Conservation (phyloP, 2,888 invertebrate species). For the Hipparchia semele region DNA sequence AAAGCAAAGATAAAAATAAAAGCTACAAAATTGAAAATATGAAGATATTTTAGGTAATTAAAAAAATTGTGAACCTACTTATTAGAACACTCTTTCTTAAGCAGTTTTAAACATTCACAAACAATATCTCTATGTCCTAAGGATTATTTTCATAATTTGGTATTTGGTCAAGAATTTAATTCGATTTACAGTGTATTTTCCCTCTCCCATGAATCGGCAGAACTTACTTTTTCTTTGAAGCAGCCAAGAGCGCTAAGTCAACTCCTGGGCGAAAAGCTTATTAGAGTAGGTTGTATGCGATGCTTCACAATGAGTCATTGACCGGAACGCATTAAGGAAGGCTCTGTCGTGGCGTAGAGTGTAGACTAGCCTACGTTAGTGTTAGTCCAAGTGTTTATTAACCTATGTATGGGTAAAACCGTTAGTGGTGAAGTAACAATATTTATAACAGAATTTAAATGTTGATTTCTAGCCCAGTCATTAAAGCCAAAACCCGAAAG, state of each 20-base stretch:
- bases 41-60: background rate
- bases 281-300: slow-evolving; percentile 12
- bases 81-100: background rate
- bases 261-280: background rate
- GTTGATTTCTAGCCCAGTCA: background rate
- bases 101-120: background rate
- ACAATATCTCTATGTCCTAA: background rate
- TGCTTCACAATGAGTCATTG: slow-evolving; percentile 35
- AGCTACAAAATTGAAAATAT: too few relatives aligned
- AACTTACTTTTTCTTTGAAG: background rate
- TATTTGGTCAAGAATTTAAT: background rate
- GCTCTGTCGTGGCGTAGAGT: slow-evolving; percentile 2
- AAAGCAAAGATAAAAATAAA: too few relatives aligned
- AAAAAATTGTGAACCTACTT: background rate
- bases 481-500: too few relatives aligned
- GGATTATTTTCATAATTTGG: background rate
- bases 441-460: background rate
- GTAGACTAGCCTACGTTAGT: slow-evolving; percentile 1
- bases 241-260: background rate
- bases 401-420: background rate
- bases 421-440: background rate
- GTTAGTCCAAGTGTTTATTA: slow-evolving; percentile 1
- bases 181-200: background rate
- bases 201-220: background rate
- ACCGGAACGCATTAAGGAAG: slow-evolving; percentile 33